A percentile compares a stretch with the other conserved stretches of the same genome.
Evolutionary conservation across 2,113 vertebrate genomes (phyloP).

Genomic region (Rhinolophus ferrumequinum): DNA sequence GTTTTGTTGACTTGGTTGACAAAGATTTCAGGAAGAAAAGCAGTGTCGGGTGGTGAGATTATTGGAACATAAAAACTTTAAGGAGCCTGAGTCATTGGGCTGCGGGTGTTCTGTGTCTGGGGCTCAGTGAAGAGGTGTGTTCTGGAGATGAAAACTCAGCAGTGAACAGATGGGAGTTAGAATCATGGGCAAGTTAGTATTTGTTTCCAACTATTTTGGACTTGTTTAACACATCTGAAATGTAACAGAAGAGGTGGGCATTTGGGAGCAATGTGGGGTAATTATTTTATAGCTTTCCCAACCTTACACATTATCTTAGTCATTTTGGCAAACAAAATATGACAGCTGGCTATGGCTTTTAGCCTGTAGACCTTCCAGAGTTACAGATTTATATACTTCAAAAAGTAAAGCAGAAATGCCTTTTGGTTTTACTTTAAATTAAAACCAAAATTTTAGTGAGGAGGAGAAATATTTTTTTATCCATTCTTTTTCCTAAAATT

Average conservation of each 20-base stretch:
- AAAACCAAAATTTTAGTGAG: neutral
- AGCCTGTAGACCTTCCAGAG: neutral
- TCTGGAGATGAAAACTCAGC: neutral
- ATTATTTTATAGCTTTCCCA: conserved; percentile 54
- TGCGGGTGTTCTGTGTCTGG: neutral
- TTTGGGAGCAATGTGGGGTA: conserved; percentile 14
- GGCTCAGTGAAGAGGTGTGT: neutral
- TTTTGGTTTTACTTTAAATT: conserved; percentile 48
- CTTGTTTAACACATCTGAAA: neutral
- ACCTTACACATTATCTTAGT: conserved; percentile 59
- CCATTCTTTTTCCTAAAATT: conserved; percentile 16
- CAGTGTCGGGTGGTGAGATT: neutral
- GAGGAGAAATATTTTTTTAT: neutral
- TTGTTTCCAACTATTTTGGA: conserved; percentile 31
- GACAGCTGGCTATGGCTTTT: conserved; percentile 7
- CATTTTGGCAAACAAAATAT: conserved; percentile 51
- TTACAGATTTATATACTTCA: neutral
- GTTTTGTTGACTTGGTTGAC: neutral
- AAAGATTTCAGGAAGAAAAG: neutral
- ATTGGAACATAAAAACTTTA: neutral
- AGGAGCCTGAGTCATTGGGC: neutral
- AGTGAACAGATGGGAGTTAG: neutral
- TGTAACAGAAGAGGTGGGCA: conserved; percentile 2
- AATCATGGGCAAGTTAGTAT: conserved; percentile 22
- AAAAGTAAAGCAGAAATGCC: neutral